A percentile compares a stretch with the other conserved stretches of the same genome.
phyloP scores from a whole-genome alignment of 2,797 vertebrate species.

The Etheostoma nigrum region DNA sequence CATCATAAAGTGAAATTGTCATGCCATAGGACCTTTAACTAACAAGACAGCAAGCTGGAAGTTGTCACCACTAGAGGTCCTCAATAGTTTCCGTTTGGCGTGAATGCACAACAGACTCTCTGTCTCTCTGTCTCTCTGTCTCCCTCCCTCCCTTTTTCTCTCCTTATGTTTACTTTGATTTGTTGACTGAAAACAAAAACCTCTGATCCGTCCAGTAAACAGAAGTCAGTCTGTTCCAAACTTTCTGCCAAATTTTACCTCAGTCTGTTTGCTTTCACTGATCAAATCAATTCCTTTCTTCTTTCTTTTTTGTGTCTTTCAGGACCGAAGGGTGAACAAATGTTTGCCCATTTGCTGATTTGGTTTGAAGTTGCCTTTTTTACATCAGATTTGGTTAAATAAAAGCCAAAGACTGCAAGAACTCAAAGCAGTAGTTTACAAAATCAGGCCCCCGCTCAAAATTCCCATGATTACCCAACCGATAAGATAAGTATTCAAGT shows the following conservation, averaged over 20 bases:
- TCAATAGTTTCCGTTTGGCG: slow-evolving; percentile 2
- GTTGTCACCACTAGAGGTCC: slow-evolving; percentile 50
- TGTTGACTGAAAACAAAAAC: slow-evolving; percentile 42
- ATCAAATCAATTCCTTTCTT: slow-evolving; percentile 11
- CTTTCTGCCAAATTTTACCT: slow-evolving; percentile 56
- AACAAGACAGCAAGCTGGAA: no score
- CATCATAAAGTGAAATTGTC: no score
- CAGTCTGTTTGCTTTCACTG: slow-evolving; percentile 47
- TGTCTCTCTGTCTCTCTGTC: not conserved
- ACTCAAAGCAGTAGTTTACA: not conserved
- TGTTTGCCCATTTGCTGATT: slow-evolving; percentile 21
- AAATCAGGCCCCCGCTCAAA: not conserved
- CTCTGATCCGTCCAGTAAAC: slow-evolving; percentile 53
- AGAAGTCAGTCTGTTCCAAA: slow-evolving; percentile 48
- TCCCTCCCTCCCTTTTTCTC: not conserved
- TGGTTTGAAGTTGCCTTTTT: slow-evolving; percentile 21
- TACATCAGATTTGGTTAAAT: not conserved
- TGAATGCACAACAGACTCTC: not conserved
- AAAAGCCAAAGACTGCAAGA: not conserved
- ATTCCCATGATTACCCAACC: not conserved
- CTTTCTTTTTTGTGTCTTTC: not conserved
- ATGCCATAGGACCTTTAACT: no score
- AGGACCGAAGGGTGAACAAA: slow-evolving; percentile 5
- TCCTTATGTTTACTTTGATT: slow-evolving; percentile 21
- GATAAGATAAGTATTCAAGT: not conserved